A percentile compares a stretch with the other conserved stretches of the same genome.
Evolutionary conservation across 1,140 invertebrate species (phyloP).

Genomic region (Campodea augens): DNA sequence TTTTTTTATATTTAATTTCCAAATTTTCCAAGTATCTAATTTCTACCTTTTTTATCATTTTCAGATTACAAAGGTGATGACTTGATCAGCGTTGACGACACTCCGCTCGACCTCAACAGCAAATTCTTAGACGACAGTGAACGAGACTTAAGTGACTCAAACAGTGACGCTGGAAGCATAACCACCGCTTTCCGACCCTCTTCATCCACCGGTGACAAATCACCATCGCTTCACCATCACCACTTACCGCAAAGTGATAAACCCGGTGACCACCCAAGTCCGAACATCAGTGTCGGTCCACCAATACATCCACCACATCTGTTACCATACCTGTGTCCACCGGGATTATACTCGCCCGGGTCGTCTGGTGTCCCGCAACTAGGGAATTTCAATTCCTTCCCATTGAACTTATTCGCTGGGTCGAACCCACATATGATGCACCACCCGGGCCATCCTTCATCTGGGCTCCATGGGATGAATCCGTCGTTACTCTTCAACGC

Average conservation of each 20-base stretch:
- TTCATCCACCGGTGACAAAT: constrained; percentile 11
- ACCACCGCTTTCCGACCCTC: constrained; percentile 19
- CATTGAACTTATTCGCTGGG: constrained; percentile 4
- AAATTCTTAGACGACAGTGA: constrained; percentile 15
- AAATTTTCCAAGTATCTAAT: not conserved
- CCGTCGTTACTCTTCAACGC: constrained; percentile 63
- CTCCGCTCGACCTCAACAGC: not conserved
- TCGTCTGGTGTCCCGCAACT: constrained; percentile 13
- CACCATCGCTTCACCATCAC: constrained; percentile 24
- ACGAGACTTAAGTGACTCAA: constrained; percentile 17
- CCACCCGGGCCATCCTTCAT: constrained; percentile 21
- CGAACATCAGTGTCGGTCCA: constrained; percentile 69
- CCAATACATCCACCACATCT: constrained; percentile 67
- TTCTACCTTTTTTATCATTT: too few relatives aligned
- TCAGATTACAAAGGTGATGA: constrained; percentile 11
- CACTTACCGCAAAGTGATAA: constrained; percentile 2
- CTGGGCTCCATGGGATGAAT: constrained; percentile 35
- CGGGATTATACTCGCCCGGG: constrained; percentile 46
- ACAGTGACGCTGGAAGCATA: constrained; percentile 15
- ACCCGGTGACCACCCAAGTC: constrained; percentile 41
- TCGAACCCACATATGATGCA: constrained; percentile 4
- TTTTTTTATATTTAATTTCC: not conserved
- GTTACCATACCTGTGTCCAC: constrained; percentile 71
- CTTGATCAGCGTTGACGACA: not conserved
- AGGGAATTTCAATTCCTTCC: too few relatives aligned